phyloP scores from a whole-genome alignment of 2,797 vertebrate genomes.

The Platalea minor region DNA sequence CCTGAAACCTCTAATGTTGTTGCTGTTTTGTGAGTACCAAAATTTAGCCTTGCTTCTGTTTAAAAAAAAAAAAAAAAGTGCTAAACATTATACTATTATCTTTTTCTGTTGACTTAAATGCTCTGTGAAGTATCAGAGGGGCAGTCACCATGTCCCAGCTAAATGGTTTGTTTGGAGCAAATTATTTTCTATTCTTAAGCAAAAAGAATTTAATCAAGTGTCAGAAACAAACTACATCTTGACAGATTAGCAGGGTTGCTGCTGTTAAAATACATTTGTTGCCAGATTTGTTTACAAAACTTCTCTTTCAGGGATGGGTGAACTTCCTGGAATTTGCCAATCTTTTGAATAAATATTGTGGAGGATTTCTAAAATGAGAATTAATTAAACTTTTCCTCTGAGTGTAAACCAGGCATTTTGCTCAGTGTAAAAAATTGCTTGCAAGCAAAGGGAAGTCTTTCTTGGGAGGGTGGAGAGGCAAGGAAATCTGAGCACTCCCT shows the following conservation, averaged over 20 bases:
- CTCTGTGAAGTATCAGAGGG: not conserved
- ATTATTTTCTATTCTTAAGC: slow-evolving; percentile 28
- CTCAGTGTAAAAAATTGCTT: not conserved
- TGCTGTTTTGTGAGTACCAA: not conserved
- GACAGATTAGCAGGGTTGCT: slow-evolving; percentile 35
- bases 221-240: slow-evolving; percentile 34
- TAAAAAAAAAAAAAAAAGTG: not conserved
- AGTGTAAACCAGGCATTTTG: not conserved
- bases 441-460: not conserved
- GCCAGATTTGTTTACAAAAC: slow-evolving; percentile 66
- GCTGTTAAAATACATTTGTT: slow-evolving; percentile 50
- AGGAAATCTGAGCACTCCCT: not conserved
- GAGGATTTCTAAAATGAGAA: slow-evolving; percentile 50
- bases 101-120: not conserved
- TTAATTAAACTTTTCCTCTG: slow-evolving; percentile 46
- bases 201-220: slow-evolving; percentile 35
- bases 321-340: slow-evolving; percentile 47
- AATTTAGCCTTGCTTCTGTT: not conserved
- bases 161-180: slow-evolving; percentile 31
- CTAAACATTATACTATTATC: not conserved
- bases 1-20: not conserved
- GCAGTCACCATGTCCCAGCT: not conserved
- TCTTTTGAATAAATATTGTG: slow-evolving; percentile 55
- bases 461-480: not conserved
- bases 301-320: slow-evolving; percentile 52